Evolutionary conservation across 2,797 vertebrate genomes (phyloP).

Genomic region (Enteromius anoplus): DNA sequence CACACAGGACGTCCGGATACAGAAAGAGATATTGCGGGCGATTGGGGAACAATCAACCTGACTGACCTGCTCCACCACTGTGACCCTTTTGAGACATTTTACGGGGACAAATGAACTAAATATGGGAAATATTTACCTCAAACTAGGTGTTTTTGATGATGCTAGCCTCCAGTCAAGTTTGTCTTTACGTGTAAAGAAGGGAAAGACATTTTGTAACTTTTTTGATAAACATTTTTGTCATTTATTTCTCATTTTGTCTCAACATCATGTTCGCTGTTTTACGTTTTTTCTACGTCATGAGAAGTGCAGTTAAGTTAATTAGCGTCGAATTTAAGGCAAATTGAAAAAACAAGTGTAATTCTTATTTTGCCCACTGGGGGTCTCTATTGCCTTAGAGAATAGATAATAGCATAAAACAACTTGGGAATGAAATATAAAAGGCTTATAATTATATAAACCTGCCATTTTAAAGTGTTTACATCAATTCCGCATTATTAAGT

Average conservation of each 20-base stretch:
- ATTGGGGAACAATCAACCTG: constrained; percentile 71
- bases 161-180: background rate
- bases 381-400: constrained; percentile 39
- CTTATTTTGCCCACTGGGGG: background rate
- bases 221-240: constrained; percentile 28
- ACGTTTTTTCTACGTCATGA: background rate
- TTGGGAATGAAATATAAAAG: background rate
- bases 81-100: constrained; percentile 9
- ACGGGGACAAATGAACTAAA: background rate
- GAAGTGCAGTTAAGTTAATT: background rate
- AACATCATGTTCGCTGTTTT: constrained; percentile 14
- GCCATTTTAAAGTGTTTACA: constrained; percentile 30
- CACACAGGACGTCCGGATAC: constrained; percentile 92
- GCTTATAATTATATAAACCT: constrained; percentile 9
- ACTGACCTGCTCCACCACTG: constrained; percentile 17
- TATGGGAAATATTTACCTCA: constrained; percentile 12
- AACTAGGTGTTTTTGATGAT: background rate
- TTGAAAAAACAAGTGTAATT: background rate
- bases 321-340: background rate
- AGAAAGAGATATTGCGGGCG: constrained; percentile 91
- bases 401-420: background rate
- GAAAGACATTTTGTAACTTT: constrained; percentile 21
- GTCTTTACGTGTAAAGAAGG: constrained; percentile 10
- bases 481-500: constrained; percentile 12
- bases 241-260: background rate